Percentiles rank a stretch among this genome's conserved stretches.
Evolutionary conservation across 2,888 invertebrate species (phyloP).

Genomic region (Sinhomidia bicolor): DNA sequence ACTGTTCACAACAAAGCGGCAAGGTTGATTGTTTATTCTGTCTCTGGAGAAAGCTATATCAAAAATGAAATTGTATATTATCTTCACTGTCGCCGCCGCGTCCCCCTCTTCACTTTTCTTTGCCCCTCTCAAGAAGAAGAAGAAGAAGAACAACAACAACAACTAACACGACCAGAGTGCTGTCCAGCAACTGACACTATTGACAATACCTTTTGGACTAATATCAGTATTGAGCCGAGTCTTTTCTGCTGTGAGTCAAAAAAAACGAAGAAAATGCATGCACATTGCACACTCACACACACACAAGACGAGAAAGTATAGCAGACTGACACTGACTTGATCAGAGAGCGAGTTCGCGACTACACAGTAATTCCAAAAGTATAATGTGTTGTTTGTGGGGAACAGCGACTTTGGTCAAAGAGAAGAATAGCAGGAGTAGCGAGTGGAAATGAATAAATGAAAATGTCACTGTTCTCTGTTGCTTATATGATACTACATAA

Average conservation of each 20-base stretch:
- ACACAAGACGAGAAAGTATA: not conserved
- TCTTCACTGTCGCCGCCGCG: not conserved
- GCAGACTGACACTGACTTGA: not conserved
- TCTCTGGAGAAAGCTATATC: not conserved
- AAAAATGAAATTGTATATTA: not conserved
- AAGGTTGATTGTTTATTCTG: not conserved
- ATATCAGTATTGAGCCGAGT: not conserved
- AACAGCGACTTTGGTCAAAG: not conserved
- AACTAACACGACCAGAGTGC: not conserved
- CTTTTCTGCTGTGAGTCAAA: not conserved
- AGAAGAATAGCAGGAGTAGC: not conserved
- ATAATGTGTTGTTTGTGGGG: not conserved
- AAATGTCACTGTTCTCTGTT: conserved; percentile 46
- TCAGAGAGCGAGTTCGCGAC: not conserved
- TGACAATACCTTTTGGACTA: not conserved
- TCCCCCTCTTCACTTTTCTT: too few relatives aligned
- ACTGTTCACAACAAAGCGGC: not conserved
- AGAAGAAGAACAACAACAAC: too few relatives aligned
- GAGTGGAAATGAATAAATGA: conserved; percentile 24
- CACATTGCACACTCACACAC: too few relatives aligned
- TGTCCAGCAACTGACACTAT: not conserved
- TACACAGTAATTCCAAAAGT: not conserved
- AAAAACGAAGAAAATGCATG: conserved; percentile 24
- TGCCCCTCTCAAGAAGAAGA: not conserved
- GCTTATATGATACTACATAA: not conserved